Conservation (phyloP, 2,888 invertebrate genomes). For the Agonopterix arenella region DNA sequence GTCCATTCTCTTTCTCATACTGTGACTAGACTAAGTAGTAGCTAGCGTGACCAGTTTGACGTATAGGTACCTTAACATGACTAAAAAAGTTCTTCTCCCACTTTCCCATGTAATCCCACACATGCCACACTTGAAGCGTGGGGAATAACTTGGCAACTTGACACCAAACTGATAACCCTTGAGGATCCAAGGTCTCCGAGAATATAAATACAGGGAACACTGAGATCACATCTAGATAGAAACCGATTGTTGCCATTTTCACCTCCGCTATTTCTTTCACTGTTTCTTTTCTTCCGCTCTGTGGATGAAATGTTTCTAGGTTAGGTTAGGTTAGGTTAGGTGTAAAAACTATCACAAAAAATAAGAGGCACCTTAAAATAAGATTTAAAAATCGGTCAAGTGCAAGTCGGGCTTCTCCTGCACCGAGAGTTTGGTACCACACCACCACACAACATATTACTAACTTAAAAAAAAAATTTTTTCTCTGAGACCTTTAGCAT, state of each 20-base stretch:
- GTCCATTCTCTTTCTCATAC: no score
- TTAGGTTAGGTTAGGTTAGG: no score
- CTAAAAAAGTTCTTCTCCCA: slow-evolving; percentile 49
- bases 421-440: no score
- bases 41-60: no score
- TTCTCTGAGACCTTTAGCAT: no score
- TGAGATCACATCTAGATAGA: slow-evolving; percentile 62
- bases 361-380: no score
- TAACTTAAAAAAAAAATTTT: no score
- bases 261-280: slow-evolving; percentile 60
- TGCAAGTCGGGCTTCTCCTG: no score
- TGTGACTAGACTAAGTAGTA: no score
- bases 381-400: no score
- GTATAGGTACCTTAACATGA: slow-evolving; percentile 42
- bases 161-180: slow-evolving; percentile 35
- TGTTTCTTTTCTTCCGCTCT: slow-evolving; percentile 53
- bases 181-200: slow-evolving; percentile 51
- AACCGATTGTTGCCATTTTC: slow-evolving; percentile 58
- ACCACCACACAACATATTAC: no score
- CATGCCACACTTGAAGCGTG: slow-evolving; percentile 60
- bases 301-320: slow-evolving; percentile 4
- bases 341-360: no score
- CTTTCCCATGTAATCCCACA: slow-evolving; percentile 52
- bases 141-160: slow-evolving; percentile 51
- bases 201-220: slow-evolving; percentile 61